Base-by-base conservation (phyloP, 2,113 vertebrate genomes). In the Tympanuchus pallidicinctus region DNA sequence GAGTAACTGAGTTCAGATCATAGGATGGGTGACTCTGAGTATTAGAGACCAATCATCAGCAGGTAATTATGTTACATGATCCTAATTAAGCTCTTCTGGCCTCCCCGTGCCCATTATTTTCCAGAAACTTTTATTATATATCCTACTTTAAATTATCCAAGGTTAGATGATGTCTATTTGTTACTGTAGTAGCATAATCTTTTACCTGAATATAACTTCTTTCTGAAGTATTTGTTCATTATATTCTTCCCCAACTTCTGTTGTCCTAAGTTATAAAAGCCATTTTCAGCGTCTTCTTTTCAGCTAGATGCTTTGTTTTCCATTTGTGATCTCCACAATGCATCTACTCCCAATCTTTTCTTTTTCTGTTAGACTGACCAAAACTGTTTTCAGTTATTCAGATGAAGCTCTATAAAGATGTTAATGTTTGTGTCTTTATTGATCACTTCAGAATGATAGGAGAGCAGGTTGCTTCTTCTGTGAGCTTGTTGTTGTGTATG, bases 1-100 rank as follows among this genome's bases (percentile, higher is more conserved):
- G 73, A 93, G 66, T 89, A 95, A 94, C 76, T 74, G 69, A 86
- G 48, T 54, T 64, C 63, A 92, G 64, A 83, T 93, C 11, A 10
- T 17, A 66, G 38, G 24, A n/a, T 50, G 11, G 16, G 45, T 84
- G 28, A 59, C 28, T 87, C 52, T 72, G 64, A 84, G 65, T 78
- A 64, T 11, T 38, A 3, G 18, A 10, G 5, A 84, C 27, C 47
- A 17, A 11, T 75, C 61, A 81, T 7, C 22, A 80, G 27, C n/a
- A 91, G 27, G 11, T 75, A 61, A 40, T 89, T 59, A 48, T 0
- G 0, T 76, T 76, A 89, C 54, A 28, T 36, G 7, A 54, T 48
- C 7, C 36, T 73, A n/a, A 43, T 57, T 48, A 76, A 79, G 36
- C 7, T 60, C 67, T 75, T 84, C 60, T 71, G 10, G 43, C 57